Conservation (phyloP, 2,113 vertebrate species). For the Ellobius talpinus region DNA sequence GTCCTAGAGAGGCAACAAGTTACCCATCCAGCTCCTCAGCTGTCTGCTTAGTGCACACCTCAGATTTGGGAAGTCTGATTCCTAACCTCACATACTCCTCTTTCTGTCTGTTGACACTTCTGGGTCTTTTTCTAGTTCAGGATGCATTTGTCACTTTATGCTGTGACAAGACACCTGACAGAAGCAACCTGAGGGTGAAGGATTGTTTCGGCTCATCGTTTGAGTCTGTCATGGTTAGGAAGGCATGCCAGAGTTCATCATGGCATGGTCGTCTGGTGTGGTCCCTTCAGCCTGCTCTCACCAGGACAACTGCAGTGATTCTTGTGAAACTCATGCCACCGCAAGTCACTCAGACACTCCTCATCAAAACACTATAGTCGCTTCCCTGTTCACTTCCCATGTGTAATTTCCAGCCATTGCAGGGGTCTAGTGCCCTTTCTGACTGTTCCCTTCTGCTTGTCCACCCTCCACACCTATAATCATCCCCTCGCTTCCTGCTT, state of each 20-base stretch:
- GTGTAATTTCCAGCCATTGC: background rate
- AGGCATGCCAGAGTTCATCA: background rate
- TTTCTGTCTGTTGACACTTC: background rate
- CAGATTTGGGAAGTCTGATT: background rate
- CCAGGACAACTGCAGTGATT: background rate
- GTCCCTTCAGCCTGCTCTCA: background rate
- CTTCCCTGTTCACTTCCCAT: background rate
- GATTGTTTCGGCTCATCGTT: background rate
- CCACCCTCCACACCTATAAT: background rate
- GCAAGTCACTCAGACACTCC: background rate
- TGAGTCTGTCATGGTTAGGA: background rate
- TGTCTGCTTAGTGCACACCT: background rate
- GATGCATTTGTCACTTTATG: background rate
- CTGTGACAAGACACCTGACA: background rate
- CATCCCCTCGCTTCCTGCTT: background rate
- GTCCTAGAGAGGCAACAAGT: background rate
- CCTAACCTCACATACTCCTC: background rate
- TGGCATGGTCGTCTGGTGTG: background rate
- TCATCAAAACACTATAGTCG: background rate
- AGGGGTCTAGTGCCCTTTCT: background rate
- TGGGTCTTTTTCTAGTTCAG: background rate
- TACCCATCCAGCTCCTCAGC: background rate
- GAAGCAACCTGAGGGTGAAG: background rate
- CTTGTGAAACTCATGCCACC: background rate
- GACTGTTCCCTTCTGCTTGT: background rate